Conservation (phyloP, 2,113 vertebrate genomes). For the Pituophis catenifer region DNA sequence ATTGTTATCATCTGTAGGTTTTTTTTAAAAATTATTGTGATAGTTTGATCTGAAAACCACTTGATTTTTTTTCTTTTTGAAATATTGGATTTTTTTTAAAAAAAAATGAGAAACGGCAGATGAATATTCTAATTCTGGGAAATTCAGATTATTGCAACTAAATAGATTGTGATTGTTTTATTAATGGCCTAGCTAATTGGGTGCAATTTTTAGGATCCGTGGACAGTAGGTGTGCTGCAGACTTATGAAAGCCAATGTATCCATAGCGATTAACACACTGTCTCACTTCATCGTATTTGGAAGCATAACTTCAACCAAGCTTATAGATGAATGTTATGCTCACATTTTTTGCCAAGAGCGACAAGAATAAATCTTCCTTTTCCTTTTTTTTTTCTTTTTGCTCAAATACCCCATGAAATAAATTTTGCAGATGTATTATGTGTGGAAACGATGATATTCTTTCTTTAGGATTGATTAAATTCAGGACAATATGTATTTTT, state of each 20-base stretch:
- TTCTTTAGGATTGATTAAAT: background rate
- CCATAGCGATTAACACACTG: background rate
- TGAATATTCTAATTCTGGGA: background rate
- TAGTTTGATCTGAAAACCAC: background rate
- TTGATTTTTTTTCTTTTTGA: background rate
- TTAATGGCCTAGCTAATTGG: slow-evolving; percentile 8
- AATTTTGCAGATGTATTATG: slow-evolving; percentile 2
- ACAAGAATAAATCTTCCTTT: slow-evolving; percentile 14
- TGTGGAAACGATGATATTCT: background rate
- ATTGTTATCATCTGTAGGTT: background rate
- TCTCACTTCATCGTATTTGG: background rate
- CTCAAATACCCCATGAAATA: slow-evolving; percentile 38
- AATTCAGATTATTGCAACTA: background rate
- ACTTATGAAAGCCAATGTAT: slow-evolving; percentile 39
- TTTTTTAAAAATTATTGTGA: background rate
- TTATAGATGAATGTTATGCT: slow-evolving; percentile 46
- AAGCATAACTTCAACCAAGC: slow-evolving; percentile 28
- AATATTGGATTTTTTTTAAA: background rate
- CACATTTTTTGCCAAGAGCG: slow-evolving; percentile 42
- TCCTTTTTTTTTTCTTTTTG: background rate
- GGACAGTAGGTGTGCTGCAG: background rate
- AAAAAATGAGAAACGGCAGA: background rate
- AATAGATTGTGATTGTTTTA: background rate
- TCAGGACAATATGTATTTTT: background rate
- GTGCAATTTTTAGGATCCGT: background rate